These are phyloP conservation scores for Sisyra terminalis DNA, from an alignment of 2,888 invertebrate genomes.

Conservation along the genomic window DNA sequence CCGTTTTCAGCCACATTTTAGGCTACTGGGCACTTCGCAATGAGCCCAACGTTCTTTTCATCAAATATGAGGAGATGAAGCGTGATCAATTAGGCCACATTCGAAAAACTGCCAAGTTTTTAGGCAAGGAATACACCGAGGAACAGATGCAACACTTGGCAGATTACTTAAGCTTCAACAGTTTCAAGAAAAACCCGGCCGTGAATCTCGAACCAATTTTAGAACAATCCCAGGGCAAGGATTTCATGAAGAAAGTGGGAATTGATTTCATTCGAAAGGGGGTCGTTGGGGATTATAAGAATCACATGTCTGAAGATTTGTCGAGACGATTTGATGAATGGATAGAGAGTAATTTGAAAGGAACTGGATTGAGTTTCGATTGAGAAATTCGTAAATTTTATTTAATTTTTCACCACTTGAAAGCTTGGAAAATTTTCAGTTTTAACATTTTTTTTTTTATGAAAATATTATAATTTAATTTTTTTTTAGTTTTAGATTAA, in stretches of 20 bases:
- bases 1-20: conserved; percentile 20
- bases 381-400: not conserved
- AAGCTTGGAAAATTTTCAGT: too few relatives aligned
- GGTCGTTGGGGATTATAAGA: conserved; percentile 16
- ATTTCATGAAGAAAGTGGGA: conserved; percentile 14
- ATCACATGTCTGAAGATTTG: conserved; percentile 15
- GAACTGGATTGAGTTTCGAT: conserved; percentile 13
- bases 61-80: conserved; percentile 21
- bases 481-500: too few relatives aligned
- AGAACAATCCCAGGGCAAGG: conserved; percentile 8
- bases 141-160: conserved; percentile 23
- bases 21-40: conserved; percentile 21
- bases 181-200: conserved; percentile 32
- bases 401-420: not conserved
- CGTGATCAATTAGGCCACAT: conserved; percentile 28
- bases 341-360: conserved; percentile 15
- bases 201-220: conserved; percentile 24
- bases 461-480: too few relatives aligned
- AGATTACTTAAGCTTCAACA: conserved; percentile 30
- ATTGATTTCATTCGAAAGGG: conserved; percentile 18
- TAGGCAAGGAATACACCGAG: conserved; percentile 22
- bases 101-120: conserved; percentile 24
- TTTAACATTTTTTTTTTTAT: too few relatives aligned
- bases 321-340: conserved; percentile 21
- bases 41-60: conserved; percentile 20